Evolutionary conservation across 2,888 invertebrate genomes (phyloP).

Genomic region (Spodoptera picta): DNA sequence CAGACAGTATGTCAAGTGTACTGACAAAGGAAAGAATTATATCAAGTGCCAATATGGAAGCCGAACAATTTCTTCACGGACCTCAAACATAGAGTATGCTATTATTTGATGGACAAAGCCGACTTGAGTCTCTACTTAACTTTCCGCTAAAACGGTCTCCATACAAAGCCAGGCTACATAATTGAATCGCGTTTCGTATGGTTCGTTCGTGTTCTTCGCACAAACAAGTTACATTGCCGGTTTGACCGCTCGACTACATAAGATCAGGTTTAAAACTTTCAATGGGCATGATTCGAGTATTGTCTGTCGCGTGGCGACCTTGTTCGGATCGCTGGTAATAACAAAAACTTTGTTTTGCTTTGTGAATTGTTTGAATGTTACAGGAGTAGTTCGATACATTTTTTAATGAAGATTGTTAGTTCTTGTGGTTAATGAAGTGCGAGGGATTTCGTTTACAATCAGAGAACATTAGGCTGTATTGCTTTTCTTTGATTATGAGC

Average conservation of each 20-base stretch:
- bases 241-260: slow-evolving; percentile 26
- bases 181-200: slow-evolving; percentile 42
- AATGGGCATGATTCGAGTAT: slow-evolving; percentile 49
- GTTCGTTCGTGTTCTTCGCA: slow-evolving; percentile 29
- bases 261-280: slow-evolving; percentile 35
- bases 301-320: slow-evolving; percentile 59
- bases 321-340: slow-evolving; percentile 63
- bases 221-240: slow-evolving; percentile 55
- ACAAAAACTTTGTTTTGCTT: slow-evolving; percentile 73
- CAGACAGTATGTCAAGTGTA: slow-evolving; percentile 60
- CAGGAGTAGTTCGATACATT: slow-evolving; percentile 51
- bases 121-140: slow-evolving; percentile 35
- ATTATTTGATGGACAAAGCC: slow-evolving; percentile 40
- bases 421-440: slow-evolving; percentile 43
- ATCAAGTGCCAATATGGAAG: slow-evolving; percentile 52
- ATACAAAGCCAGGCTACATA: slow-evolving; percentile 44
- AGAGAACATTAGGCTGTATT: slow-evolving; percentile 4
- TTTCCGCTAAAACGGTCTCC: slow-evolving; percentile 42
- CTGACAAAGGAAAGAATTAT: slow-evolving; percentile 53
- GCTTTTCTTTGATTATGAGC: slow-evolving; percentile 29
- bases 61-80: slow-evolving; percentile 41
- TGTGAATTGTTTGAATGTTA: slow-evolving; percentile 62
- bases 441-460: slow-evolving; percentile 15
- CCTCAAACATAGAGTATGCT: slow-evolving; percentile 37
- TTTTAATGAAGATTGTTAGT: slow-evolving; percentile 44